Evolutionary conservation across 2,113 vertebrate genomes (phyloP).

Genomic region (Callorhinus ursinus): DNA sequence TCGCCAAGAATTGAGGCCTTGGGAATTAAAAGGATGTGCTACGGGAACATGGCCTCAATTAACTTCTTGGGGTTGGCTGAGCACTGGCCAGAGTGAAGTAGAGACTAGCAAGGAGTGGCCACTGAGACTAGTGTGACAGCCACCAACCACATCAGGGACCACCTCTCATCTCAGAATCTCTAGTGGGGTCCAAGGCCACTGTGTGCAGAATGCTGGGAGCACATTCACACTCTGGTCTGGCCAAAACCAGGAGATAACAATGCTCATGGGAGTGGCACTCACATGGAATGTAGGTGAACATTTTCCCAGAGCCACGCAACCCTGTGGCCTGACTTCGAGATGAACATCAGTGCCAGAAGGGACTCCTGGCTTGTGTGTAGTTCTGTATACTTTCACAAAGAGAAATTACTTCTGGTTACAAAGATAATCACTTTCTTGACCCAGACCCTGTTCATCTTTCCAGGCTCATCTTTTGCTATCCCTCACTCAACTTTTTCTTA

Average conservation of each 20-base stretch:
- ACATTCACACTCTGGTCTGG: neutral
- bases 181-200: neutral
- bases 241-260: neutral
- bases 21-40: constrained; percentile 81
- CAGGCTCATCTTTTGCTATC: neutral
- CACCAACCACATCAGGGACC: neutral
- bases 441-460: neutral
- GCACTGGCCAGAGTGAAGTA: constrained; percentile 54
- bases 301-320: neutral
- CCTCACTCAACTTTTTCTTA: neutral
- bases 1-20: constrained; percentile 82
- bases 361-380: neutral
- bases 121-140: neutral
- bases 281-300: fast-evolving
- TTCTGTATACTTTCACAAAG: neutral
- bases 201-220: neutral
- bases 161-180: neutral
- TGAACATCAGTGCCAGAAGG: neutral
- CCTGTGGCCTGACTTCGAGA: neutral
- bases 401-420: neutral
- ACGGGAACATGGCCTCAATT: constrained; percentile 82
- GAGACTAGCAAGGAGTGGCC: neutral
- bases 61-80: constrained; percentile 81
- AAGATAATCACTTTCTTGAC: neutral
- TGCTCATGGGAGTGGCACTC: neutral